Conservation (phyloP, 2,797 vertebrate genomes). For the Heteromormyrus szaboi region DNA sequence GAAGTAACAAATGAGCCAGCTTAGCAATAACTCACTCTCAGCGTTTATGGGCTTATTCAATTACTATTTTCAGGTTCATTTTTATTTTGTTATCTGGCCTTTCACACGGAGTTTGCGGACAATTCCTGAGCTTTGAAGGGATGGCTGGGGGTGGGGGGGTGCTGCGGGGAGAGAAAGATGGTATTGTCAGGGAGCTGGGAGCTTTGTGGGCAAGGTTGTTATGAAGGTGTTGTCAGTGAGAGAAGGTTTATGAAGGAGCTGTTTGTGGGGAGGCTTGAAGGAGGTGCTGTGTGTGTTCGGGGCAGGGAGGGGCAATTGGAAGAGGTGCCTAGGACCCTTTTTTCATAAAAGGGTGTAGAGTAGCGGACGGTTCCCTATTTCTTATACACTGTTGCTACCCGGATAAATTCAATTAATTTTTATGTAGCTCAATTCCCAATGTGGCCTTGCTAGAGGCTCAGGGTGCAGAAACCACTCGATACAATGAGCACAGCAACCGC, state of each 20-base stretch:
- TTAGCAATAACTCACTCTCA: conserved; percentile 11
- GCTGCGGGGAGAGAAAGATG: neutral
- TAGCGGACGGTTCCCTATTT: neutral
- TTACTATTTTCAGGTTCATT: conserved; percentile 12
- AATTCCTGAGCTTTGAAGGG: neutral
- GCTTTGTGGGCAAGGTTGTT: neutral
- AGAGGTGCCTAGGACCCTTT: neutral
- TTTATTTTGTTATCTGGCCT: conserved; percentile 11
- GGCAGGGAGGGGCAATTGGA: neutral
- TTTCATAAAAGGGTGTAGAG: neutral
- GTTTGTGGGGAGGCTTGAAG: neutral
- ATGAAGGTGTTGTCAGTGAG: conserved; percentile 3
- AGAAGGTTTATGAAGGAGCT: neutral
- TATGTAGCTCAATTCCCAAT: neutral
- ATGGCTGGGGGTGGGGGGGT: neutral
- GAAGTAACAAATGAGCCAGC: neutral
- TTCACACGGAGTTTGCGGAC: neutral
- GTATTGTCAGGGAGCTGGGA: neutral
- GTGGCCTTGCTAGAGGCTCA: neutral
- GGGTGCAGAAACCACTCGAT: neutral
- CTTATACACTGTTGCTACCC: neutral
- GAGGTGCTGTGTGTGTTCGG: neutral
- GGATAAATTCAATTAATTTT: conserved; percentile 2
- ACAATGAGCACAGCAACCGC: neutral
- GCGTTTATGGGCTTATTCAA: conserved; percentile 4